Percentiles rank a stretch among this genome's conserved stretches.
phyloP scores from a whole-genome alignment of 2,888 invertebrate genomes.

The Lamproptera curius region DNA sequence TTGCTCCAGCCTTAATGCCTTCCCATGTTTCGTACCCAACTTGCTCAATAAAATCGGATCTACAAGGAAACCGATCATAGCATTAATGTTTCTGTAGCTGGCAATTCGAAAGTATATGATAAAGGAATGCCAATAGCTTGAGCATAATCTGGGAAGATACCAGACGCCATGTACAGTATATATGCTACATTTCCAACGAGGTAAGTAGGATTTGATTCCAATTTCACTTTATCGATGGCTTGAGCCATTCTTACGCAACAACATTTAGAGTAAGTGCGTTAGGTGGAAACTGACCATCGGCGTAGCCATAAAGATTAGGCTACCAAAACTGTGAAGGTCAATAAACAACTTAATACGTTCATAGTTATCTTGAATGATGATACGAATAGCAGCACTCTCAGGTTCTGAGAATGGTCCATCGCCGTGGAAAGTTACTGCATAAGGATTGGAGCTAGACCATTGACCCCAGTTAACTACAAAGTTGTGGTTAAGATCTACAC shows the following conservation, averaged over 20 bases:
- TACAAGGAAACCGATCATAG: conserved; percentile 72
- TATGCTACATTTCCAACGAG: conserved; percentile 66
- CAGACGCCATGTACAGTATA: conserved; percentile 77
- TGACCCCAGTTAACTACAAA: conserved; percentile 81
- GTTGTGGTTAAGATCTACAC: conserved; percentile 86
- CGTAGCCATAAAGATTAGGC: conserved; percentile 71
- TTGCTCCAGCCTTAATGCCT: conserved; percentile 73
- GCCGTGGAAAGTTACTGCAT: conserved; percentile 82
- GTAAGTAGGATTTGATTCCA: conserved; percentile 56
- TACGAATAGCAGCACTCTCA: conserved; percentile 78
- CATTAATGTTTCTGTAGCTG: conserved; percentile 44
- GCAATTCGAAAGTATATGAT: conserved; percentile 81
- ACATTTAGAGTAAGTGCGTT: conserved; percentile 61
- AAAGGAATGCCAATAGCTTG: conserved; percentile 69
- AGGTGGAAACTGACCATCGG: conserved; percentile 59
- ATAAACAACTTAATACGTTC: conserved; percentile 80
- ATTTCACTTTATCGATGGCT: conserved; percentile 67
- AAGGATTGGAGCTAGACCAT: conserved; percentile 65
- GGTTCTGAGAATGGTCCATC: conserved; percentile 80
- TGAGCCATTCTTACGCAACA: conserved; percentile 57
- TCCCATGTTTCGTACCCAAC: conserved; percentile 80
- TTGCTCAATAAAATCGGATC: conserved; percentile 73
- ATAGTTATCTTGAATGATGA: conserved; percentile 70
- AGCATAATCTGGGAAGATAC: conserved; percentile 82
- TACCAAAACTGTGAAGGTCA: conserved; percentile 86